Conservation (phyloP, 2,113 vertebrate genomes). For the Neoarius graeffei region DNA sequence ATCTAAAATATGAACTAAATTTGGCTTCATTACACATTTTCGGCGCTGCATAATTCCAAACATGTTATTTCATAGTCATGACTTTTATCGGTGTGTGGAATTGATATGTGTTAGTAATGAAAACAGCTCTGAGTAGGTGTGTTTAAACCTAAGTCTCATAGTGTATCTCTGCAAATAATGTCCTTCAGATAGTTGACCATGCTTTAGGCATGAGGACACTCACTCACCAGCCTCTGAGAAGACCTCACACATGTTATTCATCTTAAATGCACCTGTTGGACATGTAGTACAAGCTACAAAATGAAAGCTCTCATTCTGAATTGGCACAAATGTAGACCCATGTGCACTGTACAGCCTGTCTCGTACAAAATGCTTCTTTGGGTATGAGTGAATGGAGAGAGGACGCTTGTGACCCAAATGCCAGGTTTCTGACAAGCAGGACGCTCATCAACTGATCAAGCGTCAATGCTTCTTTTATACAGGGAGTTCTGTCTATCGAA, state of each 20-base stretch:
- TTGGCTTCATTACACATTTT: background rate
- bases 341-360: background rate
- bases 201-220: background rate
- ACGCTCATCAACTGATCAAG: constrained; percentile 48
- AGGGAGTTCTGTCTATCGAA: constrained; percentile 62
- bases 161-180: background rate
- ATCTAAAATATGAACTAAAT: background rate
- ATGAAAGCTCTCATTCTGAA: background rate
- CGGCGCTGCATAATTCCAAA: background rate
- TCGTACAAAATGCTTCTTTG: constrained; percentile 5
- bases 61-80: background rate
- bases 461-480: constrained; percentile 60
- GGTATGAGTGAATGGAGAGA: background rate
- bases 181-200: background rate
- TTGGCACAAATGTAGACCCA: background rate
- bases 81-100: background rate
- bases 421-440: constrained; percentile 20
- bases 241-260: background rate
- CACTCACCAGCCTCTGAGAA: background rate
- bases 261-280: constrained; percentile 25
- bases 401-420: background rate
- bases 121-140: background rate
- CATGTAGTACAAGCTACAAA: background rate
- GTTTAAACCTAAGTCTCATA: background rate
- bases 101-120: background rate